Conservation (phyloP, 2,113 vertebrate genomes). For the Balaeniceps rex region DNA sequence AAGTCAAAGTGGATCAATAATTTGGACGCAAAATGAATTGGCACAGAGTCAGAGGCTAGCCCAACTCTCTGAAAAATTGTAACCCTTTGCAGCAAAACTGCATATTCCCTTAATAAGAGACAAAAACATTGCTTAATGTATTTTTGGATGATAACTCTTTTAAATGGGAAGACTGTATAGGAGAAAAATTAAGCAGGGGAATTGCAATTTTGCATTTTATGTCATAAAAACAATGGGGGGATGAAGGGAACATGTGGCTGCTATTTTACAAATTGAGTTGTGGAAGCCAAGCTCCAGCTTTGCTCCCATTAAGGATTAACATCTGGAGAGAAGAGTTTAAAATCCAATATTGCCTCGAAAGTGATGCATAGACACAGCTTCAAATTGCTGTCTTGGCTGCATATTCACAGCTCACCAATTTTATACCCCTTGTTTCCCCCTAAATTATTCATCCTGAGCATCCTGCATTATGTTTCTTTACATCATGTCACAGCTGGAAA, state of each 20-base stretch:
- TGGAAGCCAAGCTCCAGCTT: background rate
- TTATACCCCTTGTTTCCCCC: constrained; percentile 32
- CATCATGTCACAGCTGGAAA: background rate
- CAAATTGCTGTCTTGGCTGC: background rate
- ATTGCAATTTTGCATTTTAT: background rate
- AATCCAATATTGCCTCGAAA: constrained; percentile 12
- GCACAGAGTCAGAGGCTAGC: background rate
- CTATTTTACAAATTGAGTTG: background rate
- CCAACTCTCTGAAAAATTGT: background rate
- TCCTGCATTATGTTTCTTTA: constrained; percentile 43
- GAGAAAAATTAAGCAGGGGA: background rate
- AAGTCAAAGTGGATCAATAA: background rate
- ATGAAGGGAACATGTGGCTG: background rate
- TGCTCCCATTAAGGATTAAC: constrained; percentile 34
- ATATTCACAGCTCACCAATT: background rate
- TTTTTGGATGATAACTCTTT: background rate
- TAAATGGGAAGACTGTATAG: background rate
- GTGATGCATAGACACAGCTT: background rate
- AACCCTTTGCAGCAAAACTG: background rate
- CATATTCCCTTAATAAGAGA: background rate
- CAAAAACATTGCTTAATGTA: background rate
- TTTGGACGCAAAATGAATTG: background rate
- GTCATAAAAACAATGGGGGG: background rate
- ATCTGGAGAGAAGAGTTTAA: constrained; percentile 59
- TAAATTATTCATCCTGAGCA: constrained; percentile 68